These are phyloP conservation scores for Bombus confusus DNA, from an alignment of 1,140 invertebrate species.

Conservation along the genomic window DNA sequence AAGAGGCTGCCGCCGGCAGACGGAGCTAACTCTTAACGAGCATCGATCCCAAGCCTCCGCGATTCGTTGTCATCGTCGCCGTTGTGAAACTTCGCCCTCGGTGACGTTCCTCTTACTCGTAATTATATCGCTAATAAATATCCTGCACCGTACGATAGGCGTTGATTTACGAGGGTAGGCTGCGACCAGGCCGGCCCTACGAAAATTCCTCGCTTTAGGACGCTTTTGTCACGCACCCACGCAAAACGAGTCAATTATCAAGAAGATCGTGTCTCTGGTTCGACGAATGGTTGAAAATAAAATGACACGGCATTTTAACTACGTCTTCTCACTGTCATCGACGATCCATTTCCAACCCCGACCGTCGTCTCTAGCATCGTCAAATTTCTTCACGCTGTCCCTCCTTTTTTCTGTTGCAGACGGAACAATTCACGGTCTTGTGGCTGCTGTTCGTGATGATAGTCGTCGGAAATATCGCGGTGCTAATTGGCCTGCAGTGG, in stretches of 20 bases:
- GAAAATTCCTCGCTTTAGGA: background rate
- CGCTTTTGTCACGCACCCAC: slow-evolving; percentile 15
- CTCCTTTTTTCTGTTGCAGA: slow-evolving; percentile 86
- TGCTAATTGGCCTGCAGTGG: slow-evolving; percentile 91
- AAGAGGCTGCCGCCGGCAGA: background rate
- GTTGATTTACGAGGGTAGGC: slow-evolving; percentile 20
- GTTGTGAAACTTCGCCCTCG: background rate
- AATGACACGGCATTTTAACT: background rate
- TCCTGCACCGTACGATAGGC: background rate
- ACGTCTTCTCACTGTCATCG: background rate
- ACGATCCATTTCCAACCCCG: background rate
- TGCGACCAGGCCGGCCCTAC: background rate
- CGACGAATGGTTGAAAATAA: background rate
- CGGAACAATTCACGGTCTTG: slow-evolving; percentile 93
- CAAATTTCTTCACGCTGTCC: background rate
- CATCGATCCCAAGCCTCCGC: background rate
- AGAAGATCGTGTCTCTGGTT: background rate
- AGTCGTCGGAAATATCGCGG: slow-evolving; percentile 93
- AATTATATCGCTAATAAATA: slow-evolving; percentile 42
- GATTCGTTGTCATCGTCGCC: background rate
- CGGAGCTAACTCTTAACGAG: background rate
- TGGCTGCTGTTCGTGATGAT: slow-evolving; percentile 94
- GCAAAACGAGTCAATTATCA: slow-evolving; percentile 15
- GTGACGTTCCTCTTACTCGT: background rate
- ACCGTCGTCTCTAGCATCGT: background rate